Percentiles rank a stretch among this genome's conserved stretches.
Evolutionary conservation across 2,113 vertebrate genomes (phyloP).

Genomic region (Gallinago media): DNA sequence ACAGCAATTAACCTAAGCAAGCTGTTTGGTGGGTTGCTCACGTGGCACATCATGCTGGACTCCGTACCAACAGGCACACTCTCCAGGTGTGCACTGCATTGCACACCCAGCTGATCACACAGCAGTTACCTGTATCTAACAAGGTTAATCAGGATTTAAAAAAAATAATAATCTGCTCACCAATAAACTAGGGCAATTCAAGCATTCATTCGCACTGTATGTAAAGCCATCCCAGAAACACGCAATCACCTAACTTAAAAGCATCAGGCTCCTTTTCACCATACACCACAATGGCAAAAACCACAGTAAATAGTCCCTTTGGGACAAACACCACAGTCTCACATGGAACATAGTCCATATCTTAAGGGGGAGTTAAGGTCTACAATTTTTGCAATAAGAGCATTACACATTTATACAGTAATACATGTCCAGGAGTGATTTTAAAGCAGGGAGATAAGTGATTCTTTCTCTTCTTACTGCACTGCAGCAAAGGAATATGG

Average conservation of each 20-base stretch:
- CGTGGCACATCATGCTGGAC: fast-evolving
- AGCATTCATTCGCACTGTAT: neutral
- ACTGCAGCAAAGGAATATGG: slow-evolving; percentile 50
- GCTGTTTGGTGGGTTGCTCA: neutral
- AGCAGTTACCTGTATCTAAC: neutral
- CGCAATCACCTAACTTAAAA: neutral
- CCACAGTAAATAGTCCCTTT: neutral
- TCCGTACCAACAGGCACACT: neutral
- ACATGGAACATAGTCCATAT: neutral
- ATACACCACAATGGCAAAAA: neutral
- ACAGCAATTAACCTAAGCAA: neutral
- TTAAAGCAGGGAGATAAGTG: neutral
- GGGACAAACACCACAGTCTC: neutral
- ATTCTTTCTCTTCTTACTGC: neutral
- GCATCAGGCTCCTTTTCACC: neutral
- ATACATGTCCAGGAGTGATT: neutral
- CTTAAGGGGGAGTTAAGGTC: neutral
- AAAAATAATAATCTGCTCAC: neutral
- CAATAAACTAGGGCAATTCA: neutral
- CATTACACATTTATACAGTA: neutral
- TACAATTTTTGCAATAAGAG: neutral
- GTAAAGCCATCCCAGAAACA: neutral
- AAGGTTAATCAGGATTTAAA: neutral
- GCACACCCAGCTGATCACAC: neutral
- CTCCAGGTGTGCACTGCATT: fast-evolving